These are phyloP conservation scores for Bombus vancouverensis DNA, from an alignment of 1,140 invertebrate genomes.

Conservation along the genomic window DNA sequence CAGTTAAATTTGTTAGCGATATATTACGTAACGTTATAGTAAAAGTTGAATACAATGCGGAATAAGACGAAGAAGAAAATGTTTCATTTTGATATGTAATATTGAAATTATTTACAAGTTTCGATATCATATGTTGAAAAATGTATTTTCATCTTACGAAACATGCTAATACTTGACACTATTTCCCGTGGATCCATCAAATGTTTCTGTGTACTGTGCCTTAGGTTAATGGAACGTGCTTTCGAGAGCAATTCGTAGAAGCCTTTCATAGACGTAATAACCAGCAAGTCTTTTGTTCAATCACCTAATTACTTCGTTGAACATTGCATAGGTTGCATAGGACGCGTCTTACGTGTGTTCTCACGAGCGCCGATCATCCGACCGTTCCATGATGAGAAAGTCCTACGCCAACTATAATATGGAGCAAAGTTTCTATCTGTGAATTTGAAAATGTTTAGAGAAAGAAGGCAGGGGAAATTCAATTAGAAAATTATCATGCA, in stretches of 20 bases:
- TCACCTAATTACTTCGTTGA: constrained; percentile 14
- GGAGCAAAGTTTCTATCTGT: neutral
- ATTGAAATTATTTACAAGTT: no score
- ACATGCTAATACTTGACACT: no score
- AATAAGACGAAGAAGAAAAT: no score
- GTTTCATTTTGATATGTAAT: no score
- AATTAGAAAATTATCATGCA: neutral
- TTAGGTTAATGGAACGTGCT: constrained; percentile 12
- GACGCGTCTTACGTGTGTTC: constrained; percentile 3
- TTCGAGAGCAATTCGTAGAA: constrained; percentile 18
- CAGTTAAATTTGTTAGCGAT: no score
- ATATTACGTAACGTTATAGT: no score
- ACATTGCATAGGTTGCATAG: neutral
- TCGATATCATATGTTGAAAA: no score
- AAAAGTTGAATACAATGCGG: no score
- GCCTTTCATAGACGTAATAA: constrained; percentile 25
- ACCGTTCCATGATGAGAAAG: constrained; percentile 37
- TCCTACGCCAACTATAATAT: neutral
- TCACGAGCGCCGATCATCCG: neutral
- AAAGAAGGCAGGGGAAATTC: neutral
- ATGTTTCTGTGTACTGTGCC: no score
- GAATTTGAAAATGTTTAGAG: neutral
- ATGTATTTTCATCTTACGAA: no score
- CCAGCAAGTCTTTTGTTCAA: neutral
- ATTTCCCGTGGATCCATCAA: no score